Conservation (phyloP, 2,888 invertebrate genomes). For the Agrotis clavis region DNA sequence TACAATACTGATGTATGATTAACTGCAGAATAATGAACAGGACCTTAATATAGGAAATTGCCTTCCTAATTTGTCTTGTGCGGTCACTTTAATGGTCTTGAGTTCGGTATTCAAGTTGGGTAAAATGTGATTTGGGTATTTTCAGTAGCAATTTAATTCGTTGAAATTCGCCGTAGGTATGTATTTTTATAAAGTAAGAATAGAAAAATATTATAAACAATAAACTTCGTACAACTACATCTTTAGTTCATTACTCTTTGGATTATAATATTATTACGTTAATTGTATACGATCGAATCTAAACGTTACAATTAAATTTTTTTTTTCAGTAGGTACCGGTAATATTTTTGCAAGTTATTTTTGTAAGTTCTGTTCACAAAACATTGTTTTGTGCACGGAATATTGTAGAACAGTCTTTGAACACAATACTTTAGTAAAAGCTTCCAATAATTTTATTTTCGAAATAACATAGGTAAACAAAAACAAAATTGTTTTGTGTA, state of each 20-base stretch:
- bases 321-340: neutral
- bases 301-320: conserved; percentile 10
- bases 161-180: no score
- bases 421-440: neutral
- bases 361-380: no score
- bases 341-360: no score
- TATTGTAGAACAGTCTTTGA: conserved; percentile 5
- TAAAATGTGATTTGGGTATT: neutral
- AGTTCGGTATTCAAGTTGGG: neutral
- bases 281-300: conserved; percentile 27
- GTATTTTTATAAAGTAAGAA: no score
- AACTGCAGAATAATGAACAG: neutral
- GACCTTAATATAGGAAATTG: conserved; percentile 2
- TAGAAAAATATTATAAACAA: no score
- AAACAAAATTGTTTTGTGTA: neutral
- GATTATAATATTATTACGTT: conserved; percentile 11
- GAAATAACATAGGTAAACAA: neutral
- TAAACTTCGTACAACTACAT: no score
- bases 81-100: neutral
- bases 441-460: no score
- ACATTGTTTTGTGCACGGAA: conserved; percentile 33
- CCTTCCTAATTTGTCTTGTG: neutral
- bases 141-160: neutral
- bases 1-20: conserved; percentile 24
- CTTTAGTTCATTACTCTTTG: neutral